A percentile compares a stretch with the other conserved stretches of the same genome.
phyloP scores from a whole-genome alignment of 2,888 invertebrate species.

The Calameuta filiformis region DNA sequence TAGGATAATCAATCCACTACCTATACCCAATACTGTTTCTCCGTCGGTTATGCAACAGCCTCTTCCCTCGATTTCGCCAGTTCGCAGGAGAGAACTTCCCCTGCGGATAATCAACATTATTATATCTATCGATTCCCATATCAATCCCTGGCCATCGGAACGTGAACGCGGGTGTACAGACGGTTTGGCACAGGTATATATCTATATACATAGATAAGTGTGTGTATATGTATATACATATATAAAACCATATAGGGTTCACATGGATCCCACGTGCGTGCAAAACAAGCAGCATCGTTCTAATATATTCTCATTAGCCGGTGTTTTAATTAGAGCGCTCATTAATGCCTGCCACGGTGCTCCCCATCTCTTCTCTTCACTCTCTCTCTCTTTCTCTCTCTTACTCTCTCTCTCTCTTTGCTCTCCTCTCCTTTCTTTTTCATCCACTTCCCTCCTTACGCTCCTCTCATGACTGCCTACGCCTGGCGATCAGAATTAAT shows the following conservation, averaged over 20 bases:
- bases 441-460: slow-evolving; percentile 10
- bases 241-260: neutral
- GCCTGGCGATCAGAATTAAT: slow-evolving; percentile 31
- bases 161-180: neutral
- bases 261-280: slow-evolving; percentile 40
- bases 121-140: neutral
- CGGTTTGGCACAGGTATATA: neutral
- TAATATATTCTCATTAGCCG: slow-evolving; percentile 61
- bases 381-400: neutral
- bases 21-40: neutral
- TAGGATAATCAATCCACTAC: neutral
- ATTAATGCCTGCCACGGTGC: slow-evolving; percentile 51
- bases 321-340: slow-evolving; percentile 60
- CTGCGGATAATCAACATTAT: slow-evolving; percentile 6
- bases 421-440: slow-evolving; percentile 10
- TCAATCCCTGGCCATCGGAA: neutral
- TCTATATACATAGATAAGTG: no score
- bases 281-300: slow-evolving; percentile 48
- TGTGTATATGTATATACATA: no score
- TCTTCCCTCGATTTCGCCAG: neutral
- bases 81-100: neutral
- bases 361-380: slow-evolving; percentile 6
- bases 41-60: slow-evolving; percentile 5
- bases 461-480: slow-evolving; percentile 16
- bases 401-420: slow-evolving; percentile 4